These are phyloP conservation scores for Cheilosia pagana DNA, from an alignment of 2,888 invertebrate species.

Conservation along the genomic window DNA sequence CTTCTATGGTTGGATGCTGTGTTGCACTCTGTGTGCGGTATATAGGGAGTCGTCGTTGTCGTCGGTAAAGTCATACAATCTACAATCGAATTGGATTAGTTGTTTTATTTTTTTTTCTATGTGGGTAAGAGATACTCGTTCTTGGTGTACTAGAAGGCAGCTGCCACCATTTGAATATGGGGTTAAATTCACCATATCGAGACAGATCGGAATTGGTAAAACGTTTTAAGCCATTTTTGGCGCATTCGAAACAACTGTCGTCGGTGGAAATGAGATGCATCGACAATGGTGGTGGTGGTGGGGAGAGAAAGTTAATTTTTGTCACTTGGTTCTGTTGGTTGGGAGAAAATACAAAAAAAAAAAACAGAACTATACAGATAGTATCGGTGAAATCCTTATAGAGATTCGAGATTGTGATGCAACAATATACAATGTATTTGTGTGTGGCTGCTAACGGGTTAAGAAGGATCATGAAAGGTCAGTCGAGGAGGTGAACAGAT, in stretches of 20 bases:
- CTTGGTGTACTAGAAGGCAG: neutral
- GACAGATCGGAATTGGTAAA: constrained; percentile 56
- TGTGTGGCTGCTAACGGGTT: neutral
- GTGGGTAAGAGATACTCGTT: neutral
- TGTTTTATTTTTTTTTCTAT: constrained; percentile 26
- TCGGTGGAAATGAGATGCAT: constrained; percentile 58
- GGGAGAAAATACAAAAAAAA: neutral
- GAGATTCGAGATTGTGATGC: constrained; percentile 42
- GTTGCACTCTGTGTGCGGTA: constrained; percentile 15
- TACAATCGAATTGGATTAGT: constrained; percentile 69
- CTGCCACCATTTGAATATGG: constrained; percentile 51
- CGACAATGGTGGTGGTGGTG: neutral
- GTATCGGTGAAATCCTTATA: constrained; percentile 58
- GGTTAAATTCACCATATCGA: constrained; percentile 56
- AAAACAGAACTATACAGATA: constrained; percentile 26
- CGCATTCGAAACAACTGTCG: constrained; percentile 19
- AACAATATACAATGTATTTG: constrained; percentile 27
- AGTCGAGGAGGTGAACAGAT: constrained; percentile 14
- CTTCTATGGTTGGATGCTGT: constrained; percentile 6
- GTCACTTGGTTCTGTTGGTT: constrained; percentile 30
- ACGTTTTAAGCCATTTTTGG: constrained; percentile 70
- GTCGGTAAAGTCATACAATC: constrained; percentile 57
- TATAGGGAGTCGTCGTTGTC: constrained; percentile 1
- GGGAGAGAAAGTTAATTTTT: constrained; percentile 59
- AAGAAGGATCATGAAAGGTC: constrained; percentile 24